A percentile compares a stretch with the other conserved stretches of the same genome.
phyloP scores from a whole-genome alignment of 37 sponge, comb jelly and placozoan genomes.

The Tethya wilhelma region DNA sequence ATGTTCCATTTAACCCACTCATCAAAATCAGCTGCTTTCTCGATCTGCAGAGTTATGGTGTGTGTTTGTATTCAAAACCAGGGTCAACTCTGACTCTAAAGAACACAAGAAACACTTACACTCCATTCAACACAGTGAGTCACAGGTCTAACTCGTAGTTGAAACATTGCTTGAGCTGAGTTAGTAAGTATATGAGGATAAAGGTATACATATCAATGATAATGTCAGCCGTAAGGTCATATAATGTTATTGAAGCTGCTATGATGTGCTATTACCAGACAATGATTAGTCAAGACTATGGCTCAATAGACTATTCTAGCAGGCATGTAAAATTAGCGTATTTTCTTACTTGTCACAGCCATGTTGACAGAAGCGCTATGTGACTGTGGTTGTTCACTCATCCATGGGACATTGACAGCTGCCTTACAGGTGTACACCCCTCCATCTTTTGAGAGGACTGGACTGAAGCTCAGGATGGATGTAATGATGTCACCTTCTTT shows the following conservation, averaged over 20 bases:
- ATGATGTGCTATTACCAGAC: too few relatives aligned
- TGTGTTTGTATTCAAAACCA: not conserved
- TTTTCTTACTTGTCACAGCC: not conserved
- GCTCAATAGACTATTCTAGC: not conserved
- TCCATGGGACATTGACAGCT: not conserved
- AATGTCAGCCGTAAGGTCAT: not conserved
- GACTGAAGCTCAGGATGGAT: not conserved
- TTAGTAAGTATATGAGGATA: too few relatives aligned
- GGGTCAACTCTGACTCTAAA: not conserved
- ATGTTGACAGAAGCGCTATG: not conserved
- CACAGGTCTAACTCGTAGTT: not conserved
- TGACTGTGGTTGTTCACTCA: not conserved
- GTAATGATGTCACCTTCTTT: not conserved
- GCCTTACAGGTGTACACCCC: constrained; percentile 7
- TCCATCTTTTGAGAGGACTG: not conserved
- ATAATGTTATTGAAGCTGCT: too few relatives aligned
- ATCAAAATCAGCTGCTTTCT: not conserved
- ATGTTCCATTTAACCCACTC: not conserved
- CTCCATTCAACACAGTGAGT: not conserved
- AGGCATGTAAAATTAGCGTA: too few relatives aligned
- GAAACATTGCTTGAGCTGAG: constrained; percentile 7
- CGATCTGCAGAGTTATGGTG: not conserved
- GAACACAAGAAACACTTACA: not conserved
- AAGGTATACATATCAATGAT: too few relatives aligned
- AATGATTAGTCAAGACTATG: not conserved